Conservation (phyloP, 2,797 vertebrate species). For the Gallinago solitaria region DNA sequence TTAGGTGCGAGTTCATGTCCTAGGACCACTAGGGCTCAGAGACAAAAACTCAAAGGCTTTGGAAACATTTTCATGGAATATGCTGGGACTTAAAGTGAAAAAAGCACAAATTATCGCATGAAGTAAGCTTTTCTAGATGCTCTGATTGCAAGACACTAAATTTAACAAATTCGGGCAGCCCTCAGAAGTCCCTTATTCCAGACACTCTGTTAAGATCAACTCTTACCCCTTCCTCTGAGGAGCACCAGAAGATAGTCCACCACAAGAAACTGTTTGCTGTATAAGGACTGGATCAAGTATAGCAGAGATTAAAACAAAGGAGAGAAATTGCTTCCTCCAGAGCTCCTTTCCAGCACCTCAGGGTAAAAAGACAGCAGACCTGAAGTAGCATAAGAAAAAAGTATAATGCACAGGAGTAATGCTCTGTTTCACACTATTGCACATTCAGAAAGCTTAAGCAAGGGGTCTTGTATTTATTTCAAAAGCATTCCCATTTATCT, state of each 20-base stretch:
- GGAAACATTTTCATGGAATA: background rate
- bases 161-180: background rate
- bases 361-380: background rate
- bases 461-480: background rate
- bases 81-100: background rate
- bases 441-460: background rate
- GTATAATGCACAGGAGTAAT: background rate
- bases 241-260: background rate
- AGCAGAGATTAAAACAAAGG: background rate
- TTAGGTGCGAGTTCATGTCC: background rate
- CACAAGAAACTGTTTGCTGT: background rate
- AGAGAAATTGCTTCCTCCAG: background rate
- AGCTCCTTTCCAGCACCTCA: background rate
- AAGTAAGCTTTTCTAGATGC: background rate
- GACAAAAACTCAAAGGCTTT: background rate
- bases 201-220: background rate
- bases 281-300: background rate
- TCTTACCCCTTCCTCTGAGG: background rate
- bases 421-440: background rate
- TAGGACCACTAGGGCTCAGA: background rate
- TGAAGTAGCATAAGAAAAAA: background rate
- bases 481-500: background rate
- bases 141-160: background rate
- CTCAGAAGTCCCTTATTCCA: background rate
- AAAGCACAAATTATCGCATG: background rate